Evolutionary conservation across 2,113 vertebrate genomes (phyloP).

Genomic region (Monarcha castaneiventris): DNA sequence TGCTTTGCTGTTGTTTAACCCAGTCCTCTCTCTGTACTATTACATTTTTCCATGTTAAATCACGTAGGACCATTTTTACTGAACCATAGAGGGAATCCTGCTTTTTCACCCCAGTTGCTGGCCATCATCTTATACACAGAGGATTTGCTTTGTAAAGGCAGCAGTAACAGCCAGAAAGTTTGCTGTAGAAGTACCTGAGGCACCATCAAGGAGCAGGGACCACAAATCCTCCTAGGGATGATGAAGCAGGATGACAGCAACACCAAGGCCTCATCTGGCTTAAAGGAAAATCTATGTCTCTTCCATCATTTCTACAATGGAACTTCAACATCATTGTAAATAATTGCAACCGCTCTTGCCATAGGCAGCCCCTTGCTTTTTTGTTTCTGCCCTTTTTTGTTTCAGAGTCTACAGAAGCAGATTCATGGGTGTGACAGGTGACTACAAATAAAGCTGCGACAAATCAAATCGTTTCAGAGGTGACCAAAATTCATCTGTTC

Average conservation of each 20-base stretch:
- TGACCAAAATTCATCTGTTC: background rate
- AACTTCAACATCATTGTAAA: background rate
- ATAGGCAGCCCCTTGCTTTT: background rate
- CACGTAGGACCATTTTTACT: conserved; percentile 16
- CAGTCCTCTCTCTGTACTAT: conserved; percentile 41
- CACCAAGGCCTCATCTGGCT: background rate
- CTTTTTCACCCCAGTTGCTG: background rate
- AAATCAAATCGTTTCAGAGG: background rate
- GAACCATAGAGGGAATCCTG: background rate
- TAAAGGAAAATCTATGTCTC: background rate
- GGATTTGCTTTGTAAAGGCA: background rate
- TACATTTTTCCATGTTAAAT: conserved; percentile 58
- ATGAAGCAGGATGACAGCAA: background rate
- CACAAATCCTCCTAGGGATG: background rate
- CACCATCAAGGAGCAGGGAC: background rate
- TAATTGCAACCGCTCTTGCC: background rate
- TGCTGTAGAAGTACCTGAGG: background rate
- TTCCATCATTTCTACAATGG: background rate
- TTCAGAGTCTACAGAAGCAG: background rate
- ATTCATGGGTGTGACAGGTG: background rate
- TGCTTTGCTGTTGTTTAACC: conserved; percentile 53
- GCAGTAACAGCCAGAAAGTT: background rate
- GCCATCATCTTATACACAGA: background rate
- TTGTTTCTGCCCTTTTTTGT: background rate
- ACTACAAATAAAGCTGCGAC: background rate